Percentiles rank a stretch among this genome's conserved stretches.
phyloP scores from a whole-genome alignment of 2,797 vertebrate species.

The Fundulus diaphanus region DNA sequence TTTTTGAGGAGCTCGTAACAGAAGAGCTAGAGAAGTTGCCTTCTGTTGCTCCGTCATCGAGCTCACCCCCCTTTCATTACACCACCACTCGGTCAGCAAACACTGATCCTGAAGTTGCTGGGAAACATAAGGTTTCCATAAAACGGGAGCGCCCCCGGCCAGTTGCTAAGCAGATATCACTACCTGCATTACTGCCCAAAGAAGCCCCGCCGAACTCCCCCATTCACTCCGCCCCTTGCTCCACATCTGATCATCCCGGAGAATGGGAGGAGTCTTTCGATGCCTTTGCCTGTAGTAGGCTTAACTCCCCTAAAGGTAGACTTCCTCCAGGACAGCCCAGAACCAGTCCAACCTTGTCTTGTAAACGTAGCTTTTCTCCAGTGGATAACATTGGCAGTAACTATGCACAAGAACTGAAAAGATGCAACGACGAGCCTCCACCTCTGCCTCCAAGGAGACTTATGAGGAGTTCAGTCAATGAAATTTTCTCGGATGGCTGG shows the following conservation, averaged over 20 bases:
- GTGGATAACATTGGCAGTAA: constrained; percentile 15
- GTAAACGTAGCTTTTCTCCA: constrained; percentile 26
- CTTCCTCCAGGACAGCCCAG: constrained; percentile 35
- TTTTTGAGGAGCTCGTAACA: constrained; percentile 92
- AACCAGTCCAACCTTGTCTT: constrained; percentile 39
- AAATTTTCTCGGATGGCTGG: constrained; percentile 79
- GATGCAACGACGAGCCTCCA: constrained; percentile 63
- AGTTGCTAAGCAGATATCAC: constrained; percentile 78
- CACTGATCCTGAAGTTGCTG: constrained; percentile 24
- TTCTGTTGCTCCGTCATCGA: constrained; percentile 82
- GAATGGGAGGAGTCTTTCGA: constrained; percentile 92
- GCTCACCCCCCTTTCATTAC: constrained; percentile 76
- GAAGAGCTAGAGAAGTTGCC: constrained; percentile 89
- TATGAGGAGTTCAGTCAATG: constrained; percentile 61
- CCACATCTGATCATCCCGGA: constrained; percentile 68
- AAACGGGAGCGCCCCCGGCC: constrained; percentile 79
- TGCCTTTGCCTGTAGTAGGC: constrained; percentile 89
- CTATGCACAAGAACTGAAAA: constrained; percentile 45
- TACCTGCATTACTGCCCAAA: constrained; percentile 73
- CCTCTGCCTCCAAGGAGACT: constrained; percentile 77
- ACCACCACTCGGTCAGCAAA: constrained; percentile 69
- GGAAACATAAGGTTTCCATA: constrained; percentile 54
- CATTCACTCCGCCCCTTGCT: constrained; percentile 54
- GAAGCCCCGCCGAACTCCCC: constrained; percentile 22
- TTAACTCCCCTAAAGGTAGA: constrained; percentile 76